A percentile compares a stretch with the other conserved stretches of the same genome.
Conservation (phyloP, 2,888 invertebrate genomes). For the Steinernema hermaphroditum region DNA sequence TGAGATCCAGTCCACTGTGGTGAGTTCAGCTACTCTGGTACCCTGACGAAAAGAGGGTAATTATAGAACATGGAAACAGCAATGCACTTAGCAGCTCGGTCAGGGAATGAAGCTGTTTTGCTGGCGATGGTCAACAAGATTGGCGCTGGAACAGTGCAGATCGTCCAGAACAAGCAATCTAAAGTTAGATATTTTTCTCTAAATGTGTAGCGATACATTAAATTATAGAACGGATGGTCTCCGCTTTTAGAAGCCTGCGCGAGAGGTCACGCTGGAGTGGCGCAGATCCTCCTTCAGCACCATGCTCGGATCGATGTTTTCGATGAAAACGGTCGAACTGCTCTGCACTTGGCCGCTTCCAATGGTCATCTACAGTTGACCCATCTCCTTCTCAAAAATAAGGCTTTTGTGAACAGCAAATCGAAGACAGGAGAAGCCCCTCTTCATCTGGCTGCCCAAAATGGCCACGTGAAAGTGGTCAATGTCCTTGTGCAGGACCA, state of each 20-base stretch:
- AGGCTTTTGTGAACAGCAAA: slow-evolving; percentile 95
- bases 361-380: slow-evolving; percentile 79
- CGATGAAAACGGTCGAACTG: slow-evolving; percentile 87
- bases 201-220: background rate
- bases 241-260: slow-evolving; percentile 93
- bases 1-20: slow-evolving; percentile 78
- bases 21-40: slow-evolving; percentile 55
- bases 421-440: slow-evolving; percentile 95
- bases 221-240: slow-evolving; percentile 78
- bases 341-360: slow-evolving; percentile 86
- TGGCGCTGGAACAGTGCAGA: slow-evolving; percentile 84
- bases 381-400: slow-evolving; percentile 80
- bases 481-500: slow-evolving; percentile 85
- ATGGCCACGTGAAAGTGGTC: slow-evolving; percentile 82
- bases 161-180: slow-evolving; percentile 89
- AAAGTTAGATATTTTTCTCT: slow-evolving; percentile 72
- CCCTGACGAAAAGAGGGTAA: slow-evolving; percentile 13
- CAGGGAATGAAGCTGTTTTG: slow-evolving; percentile 86
- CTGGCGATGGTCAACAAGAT: slow-evolving; percentile 90
- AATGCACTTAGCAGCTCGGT: slow-evolving; percentile 89
- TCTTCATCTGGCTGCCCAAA: slow-evolving; percentile 86
- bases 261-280: slow-evolving; percentile 90
- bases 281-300: slow-evolving; percentile 74
- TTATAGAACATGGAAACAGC: slow-evolving; percentile 82
- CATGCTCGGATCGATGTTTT: slow-evolving; percentile 98